A percentile compares a stretch with the other conserved stretches of the same genome.
Evolutionary conservation across 2,888 invertebrate genomes (phyloP).

Genomic region (Macrosoma leucophasiata): DNA sequence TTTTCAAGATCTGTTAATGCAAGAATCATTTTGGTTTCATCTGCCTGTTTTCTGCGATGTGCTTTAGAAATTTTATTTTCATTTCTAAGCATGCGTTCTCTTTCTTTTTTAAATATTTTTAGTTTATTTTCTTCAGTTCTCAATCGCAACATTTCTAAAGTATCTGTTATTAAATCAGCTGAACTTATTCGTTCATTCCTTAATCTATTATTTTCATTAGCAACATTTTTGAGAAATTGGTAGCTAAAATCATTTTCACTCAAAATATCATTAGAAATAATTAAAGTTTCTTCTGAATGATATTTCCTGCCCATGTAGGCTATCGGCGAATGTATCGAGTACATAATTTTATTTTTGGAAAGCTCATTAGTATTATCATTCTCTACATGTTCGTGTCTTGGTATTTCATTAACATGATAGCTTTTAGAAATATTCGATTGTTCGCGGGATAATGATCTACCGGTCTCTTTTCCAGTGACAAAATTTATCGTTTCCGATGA

Average conservation of each 20-base stretch:
- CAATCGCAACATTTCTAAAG: conserved; percentile 32
- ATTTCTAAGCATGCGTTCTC: conserved; percentile 13
- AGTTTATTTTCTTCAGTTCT: conserved; percentile 26
- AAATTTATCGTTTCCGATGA: no score
- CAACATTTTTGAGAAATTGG: conserved; percentile 35
- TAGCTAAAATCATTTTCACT: conserved; percentile 31
- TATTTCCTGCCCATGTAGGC: no score
- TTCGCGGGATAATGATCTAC: no score
- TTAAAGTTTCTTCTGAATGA: conserved; percentile 27
- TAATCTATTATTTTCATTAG: conserved; percentile 13
- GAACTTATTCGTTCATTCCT: conserved; percentile 35
- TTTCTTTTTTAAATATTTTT: conserved; percentile 19
- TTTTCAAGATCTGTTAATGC: neutral
- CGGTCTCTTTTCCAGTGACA: no score
- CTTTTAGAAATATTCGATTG: no score
- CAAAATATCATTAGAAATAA: conserved; percentile 13
- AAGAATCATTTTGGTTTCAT: neutral
- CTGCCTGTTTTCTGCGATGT: neutral
- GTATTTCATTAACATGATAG: no score
- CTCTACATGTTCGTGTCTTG: no score
- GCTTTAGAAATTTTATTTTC: conserved; percentile 10
- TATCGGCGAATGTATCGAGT: no score
- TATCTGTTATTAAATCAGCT: conserved; percentile 42
- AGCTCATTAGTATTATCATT: no score
- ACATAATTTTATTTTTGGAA: no score